Base-by-base conservation (phyloP, 2,797 vertebrate species). In the Spatula clypeata region DNA sequence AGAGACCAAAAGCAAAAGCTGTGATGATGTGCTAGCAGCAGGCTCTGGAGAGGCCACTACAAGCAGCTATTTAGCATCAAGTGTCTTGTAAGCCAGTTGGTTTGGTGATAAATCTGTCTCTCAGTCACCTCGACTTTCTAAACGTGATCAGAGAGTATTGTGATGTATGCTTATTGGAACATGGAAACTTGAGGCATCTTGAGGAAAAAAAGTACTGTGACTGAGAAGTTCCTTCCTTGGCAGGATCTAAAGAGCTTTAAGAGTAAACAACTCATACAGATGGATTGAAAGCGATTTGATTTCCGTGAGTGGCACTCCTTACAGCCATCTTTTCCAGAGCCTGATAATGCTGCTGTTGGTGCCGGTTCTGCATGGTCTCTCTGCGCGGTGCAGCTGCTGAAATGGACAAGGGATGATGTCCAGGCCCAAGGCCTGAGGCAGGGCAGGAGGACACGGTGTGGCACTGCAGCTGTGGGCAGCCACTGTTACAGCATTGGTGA, bases 381-480 rank as follows among this genome's bases (percentile, higher is more conserved):
- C 49, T 51, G 49, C 49, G 26, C 5, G 49, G 5, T 15, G 36
- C 42, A n/a, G 49, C 44, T 79, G 71, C 12, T 0, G 4, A 44
- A n/a, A 38, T 10, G 51, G 34, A 24, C 29, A 27, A 44, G 18
- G 65, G 57, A n/a, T 1, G 1, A n/a, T 4, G 5, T 13, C 49
- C 0, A 1, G 26, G 26, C 21, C 34, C 1, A 1, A 49, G 64
- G 34, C 47, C 55, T 70, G 34, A 62, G 40, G 42, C 0, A 0
- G 27, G 26, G 3, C 26, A 18, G 40, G 24, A 62, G 55, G 21
- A 36, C 42, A 55, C 23, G 9, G 47, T 47, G 31, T 42, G n/a
- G 26, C 9, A 13, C 31, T 34, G 7, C 40, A 34, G 12, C 17
- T 49, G 55, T 42, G 54, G 40, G 40, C 40, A 55, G 71, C 14